A percentile compares a stretch with the other conserved stretches of the same genome.
These are phyloP conservation scores for Prolemur simus DNA, from an alignment of 2,113 vertebrate genomes.

Conservation along the genomic window DNA sequence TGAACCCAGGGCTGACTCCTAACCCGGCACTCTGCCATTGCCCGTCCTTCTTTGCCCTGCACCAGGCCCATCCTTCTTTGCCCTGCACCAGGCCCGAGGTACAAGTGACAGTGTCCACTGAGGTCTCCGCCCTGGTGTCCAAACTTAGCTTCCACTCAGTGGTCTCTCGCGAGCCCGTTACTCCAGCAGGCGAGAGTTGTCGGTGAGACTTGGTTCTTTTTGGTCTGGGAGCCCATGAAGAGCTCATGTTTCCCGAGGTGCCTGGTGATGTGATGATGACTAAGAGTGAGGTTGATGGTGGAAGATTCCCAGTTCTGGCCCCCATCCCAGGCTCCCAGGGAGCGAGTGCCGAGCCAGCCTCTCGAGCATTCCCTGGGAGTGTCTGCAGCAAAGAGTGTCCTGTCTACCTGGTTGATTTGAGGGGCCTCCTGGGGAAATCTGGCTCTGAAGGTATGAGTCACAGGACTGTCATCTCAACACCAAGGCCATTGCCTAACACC, in stretches of 20 bases:
- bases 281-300: neutral
- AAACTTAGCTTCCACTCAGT: neutral
- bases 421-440: neutral
- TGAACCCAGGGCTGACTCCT: neutral
- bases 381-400: neutral
- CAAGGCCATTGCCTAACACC: neutral
- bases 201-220: neutral
- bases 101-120: neutral
- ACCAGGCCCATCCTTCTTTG: neutral
- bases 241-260: neutral
- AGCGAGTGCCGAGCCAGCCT: neutral
- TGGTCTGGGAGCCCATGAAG: neutral
- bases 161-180: neutral
- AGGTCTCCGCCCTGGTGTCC: neutral
- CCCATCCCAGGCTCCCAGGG: accelerated
- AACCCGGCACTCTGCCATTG: neutral
- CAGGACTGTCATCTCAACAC: neutral
- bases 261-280: neutral
- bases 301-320: neutral
- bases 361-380: neutral
- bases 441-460: neutral
- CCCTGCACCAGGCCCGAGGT: no score
- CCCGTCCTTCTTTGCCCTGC: neutral
- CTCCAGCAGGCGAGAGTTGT: neutral
- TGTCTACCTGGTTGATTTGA: neutral